Conservation (phyloP, 2,113 vertebrate genomes). For the Probosciger aterrimus region DNA sequence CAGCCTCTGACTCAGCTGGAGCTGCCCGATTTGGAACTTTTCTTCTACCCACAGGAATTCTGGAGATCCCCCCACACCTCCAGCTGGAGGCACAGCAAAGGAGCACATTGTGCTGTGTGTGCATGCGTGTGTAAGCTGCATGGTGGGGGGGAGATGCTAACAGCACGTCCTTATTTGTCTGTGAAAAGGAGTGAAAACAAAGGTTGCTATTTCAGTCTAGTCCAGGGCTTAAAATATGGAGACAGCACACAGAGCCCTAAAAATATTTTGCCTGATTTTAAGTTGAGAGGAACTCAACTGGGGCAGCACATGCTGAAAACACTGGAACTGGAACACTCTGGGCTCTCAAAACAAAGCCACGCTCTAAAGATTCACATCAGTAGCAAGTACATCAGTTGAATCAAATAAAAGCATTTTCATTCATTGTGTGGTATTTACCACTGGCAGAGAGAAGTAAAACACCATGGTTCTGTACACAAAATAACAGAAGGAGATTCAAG, state of each 20-base stretch:
- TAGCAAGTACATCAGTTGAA: not conserved
- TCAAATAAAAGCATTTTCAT: not conserved
- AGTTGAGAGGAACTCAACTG: not conserved
- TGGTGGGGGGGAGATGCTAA: not conserved
- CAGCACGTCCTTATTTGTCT: not conserved
- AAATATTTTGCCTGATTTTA: not conserved
- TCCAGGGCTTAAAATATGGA: not conserved
- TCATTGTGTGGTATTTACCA: not conserved
- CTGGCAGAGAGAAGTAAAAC: not conserved
- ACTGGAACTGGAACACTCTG: not conserved
- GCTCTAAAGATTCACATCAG: not conserved
- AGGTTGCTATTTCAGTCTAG: not conserved
- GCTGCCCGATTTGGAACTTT: not conserved
- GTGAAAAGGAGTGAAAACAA: not conserved
- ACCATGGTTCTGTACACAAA: not conserved
- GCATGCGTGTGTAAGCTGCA: not conserved
- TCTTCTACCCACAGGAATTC: not conserved
- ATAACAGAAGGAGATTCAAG: not conserved
- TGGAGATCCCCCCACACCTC: not conserved
- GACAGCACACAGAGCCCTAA: not conserved
- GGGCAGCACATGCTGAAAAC: not conserved
- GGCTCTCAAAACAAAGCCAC: not conserved
- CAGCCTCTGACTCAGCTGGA: not conserved
- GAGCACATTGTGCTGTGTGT: not conserved
- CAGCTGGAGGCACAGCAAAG: not conserved